Conservation (phyloP, 2,113 vertebrate genomes). For the Macquaria australasica region DNA sequence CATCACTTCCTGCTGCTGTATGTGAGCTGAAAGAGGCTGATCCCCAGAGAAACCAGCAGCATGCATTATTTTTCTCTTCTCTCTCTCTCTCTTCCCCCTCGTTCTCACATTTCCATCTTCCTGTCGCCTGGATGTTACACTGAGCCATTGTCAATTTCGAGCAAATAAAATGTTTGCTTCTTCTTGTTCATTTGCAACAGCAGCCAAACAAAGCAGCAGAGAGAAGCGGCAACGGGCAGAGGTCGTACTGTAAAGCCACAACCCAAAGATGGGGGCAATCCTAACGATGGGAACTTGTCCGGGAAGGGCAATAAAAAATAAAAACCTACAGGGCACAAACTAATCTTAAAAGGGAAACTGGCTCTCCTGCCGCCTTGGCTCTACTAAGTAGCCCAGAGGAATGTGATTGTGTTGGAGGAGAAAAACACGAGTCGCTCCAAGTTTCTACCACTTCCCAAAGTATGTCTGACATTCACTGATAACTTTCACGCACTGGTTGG, state of each 20-base stretch:
- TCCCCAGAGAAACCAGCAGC: constrained; percentile 55
- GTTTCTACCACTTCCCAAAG: constrained; percentile 55
- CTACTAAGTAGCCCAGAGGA: constrained; percentile 35
- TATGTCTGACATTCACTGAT: constrained; percentile 58
- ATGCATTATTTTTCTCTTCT: background rate
- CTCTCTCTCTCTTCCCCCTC: background rate
- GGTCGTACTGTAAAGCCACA: background rate
- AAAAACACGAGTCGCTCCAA: constrained; percentile 42
- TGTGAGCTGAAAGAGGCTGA: constrained; percentile 42
- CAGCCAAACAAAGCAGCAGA: background rate
- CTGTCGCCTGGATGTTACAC: constrained; percentile 21
- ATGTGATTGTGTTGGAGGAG: constrained; percentile 44
- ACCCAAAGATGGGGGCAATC: constrained; percentile 10
- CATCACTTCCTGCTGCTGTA: constrained; percentile 50
- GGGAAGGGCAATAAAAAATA: background rate
- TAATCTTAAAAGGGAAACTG: constrained; percentile 44
- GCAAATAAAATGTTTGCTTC: background rate
- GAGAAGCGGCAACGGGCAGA: background rate
- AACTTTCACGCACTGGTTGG: constrained; percentile 16
- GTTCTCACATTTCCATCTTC: constrained; percentile 49
- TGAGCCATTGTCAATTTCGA: background rate
- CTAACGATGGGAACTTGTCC: constrained; percentile 20
- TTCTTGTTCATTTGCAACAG: constrained; percentile 7
- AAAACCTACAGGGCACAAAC: background rate
- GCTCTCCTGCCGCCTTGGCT: constrained; percentile 25